Percentiles rank a stretch among this genome's conserved stretches.
Conservation (phyloP, 2,797 vertebrate genomes). For the Lepidocolaptes lacrymiger region DNA sequence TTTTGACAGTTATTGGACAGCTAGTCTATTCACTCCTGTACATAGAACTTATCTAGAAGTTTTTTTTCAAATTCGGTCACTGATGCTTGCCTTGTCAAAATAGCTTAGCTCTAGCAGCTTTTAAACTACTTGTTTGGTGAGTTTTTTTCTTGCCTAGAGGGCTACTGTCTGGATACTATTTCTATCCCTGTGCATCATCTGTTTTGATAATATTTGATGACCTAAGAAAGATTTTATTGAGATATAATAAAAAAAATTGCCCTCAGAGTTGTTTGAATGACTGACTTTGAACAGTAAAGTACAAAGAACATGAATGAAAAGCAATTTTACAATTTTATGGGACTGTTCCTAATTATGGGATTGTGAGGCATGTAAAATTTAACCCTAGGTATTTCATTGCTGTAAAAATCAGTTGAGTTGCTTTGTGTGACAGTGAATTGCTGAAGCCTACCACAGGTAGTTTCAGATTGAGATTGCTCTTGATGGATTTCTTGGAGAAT, state of each 20-base stretch:
- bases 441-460: background rate
- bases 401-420: background rate
- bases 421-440: background rate
- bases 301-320: background rate
- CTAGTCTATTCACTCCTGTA: background rate
- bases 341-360: background rate
- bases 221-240: background rate
- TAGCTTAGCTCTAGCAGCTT: background rate
- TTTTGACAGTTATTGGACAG: background rate
- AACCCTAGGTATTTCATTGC: background rate
- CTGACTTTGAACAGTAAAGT: background rate
- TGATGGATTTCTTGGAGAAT: background rate
- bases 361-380: background rate
- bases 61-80: background rate
- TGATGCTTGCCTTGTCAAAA: background rate
- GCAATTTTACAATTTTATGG: background rate
- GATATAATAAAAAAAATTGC: background rate
- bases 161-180: background rate
- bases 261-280: background rate
- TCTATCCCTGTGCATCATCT: background rate
- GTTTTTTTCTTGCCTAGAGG: background rate
- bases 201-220: background rate
- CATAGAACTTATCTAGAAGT: background rate
- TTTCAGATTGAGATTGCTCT: background rate
- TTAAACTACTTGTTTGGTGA: background rate